Conservation (phyloP, 2,888 invertebrate genomes). For the Gymnoscelis rufifasciata region DNA sequence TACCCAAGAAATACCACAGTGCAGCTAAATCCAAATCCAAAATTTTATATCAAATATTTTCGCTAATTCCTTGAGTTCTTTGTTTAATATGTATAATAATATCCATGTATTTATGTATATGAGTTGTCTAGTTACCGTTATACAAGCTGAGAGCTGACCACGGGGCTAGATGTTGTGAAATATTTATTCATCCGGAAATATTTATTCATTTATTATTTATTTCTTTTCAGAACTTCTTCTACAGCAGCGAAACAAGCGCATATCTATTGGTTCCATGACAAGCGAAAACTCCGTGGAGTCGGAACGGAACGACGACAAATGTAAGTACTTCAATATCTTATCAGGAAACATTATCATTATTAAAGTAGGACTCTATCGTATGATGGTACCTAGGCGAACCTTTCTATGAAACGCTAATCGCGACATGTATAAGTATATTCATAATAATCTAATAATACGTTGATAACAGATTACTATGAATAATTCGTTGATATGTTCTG, state of each 20-base stretch:
- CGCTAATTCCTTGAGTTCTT: no score
- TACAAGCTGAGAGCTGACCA: no score
- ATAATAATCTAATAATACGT: neutral
- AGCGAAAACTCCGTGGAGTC: slow-evolving; percentile 61
- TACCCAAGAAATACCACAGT: no score
- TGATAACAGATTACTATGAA: neutral
- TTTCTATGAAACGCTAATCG: slow-evolving; percentile 12
- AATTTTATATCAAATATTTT: no score
- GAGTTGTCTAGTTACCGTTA: no score
- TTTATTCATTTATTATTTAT: neutral
- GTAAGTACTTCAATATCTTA: slow-evolving; percentile 41
- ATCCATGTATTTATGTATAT: no score
- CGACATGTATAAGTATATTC: neutral
- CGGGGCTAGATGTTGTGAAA: no score
- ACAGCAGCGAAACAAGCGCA: slow-evolving; percentile 65
- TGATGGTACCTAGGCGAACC: neutral
- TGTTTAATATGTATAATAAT: no score
- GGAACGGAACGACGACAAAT: slow-evolving; percentile 67
- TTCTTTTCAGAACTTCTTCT: slow-evolving; percentile 61
- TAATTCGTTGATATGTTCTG: neutral
- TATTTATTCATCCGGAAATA: no score
- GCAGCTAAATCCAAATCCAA: no score
- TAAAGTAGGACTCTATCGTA: neutral
- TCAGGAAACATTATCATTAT: neutral
- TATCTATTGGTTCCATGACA: slow-evolving; percentile 67